Evolutionary conservation across 2,113 vertebrate genomes (phyloP).

Genomic region (Hippocampus guttulatus): DNA sequence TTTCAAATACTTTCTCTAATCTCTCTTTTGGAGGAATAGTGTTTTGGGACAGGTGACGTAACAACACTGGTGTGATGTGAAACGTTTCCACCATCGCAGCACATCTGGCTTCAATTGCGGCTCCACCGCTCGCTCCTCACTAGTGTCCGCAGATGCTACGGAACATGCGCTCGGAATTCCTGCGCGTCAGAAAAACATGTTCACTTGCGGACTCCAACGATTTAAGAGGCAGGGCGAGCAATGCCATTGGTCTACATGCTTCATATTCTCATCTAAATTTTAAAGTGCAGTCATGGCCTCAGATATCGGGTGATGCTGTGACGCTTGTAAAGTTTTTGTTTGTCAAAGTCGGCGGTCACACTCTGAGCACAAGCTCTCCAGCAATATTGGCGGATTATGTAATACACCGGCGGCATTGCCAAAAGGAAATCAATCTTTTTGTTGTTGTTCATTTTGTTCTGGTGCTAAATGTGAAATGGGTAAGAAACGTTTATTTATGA

Average conservation of each 20-base stretch:
- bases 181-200: constrained; percentile 35
- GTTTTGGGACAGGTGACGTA: not conserved
- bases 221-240: constrained; percentile 14
- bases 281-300: not conserved
- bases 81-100: constrained; percentile 33
- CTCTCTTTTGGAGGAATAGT: not conserved
- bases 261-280: constrained; percentile 14
- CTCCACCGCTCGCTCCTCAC: constrained; percentile 32
- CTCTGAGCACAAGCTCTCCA: not conserved
- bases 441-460: constrained; percentile 11
- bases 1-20: not conserved
- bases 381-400: constrained; percentile 32
- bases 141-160: constrained; percentile 13
- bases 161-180: constrained; percentile 35
- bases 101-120: constrained; percentile 70
- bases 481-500: not conserved
- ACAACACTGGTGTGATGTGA: constrained; percentile 23
- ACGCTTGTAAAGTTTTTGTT: constrained; percentile 17
- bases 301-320: constrained; percentile 29
- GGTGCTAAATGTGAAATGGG: not conserved
- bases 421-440: constrained; percentile 34
- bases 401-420: constrained; percentile 23
- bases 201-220: constrained; percentile 24
- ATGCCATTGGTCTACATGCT: constrained; percentile 23
- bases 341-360: constrained; percentile 16